Conservation (phyloP, 2,888 invertebrate species). For the Resseliella maxima region DNA sequence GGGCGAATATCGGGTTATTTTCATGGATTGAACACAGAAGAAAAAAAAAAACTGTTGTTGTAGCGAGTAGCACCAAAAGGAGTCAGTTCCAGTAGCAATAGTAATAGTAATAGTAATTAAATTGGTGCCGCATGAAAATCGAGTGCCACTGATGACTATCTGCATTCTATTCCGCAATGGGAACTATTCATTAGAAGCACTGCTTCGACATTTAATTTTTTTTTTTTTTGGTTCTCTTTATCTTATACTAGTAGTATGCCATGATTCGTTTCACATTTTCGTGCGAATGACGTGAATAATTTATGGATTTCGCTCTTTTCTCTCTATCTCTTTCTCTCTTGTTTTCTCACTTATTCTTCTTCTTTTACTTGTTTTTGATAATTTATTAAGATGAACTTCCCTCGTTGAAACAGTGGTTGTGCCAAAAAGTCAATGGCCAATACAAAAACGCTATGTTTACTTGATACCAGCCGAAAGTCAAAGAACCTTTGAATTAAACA, state of each 20-base stretch:
- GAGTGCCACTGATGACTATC: slow-evolving; percentile 5
- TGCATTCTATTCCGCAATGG: background rate
- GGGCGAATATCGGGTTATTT: too few species aligned
- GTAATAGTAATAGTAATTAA: background rate
- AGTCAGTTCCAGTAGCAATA: background rate
- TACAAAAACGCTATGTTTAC: background rate
- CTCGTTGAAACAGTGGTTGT: background rate
- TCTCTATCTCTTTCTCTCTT: background rate
- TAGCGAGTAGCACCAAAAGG: background rate
- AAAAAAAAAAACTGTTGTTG: background rate
- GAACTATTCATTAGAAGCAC: background rate
- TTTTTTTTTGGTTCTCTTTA: too few species aligned
- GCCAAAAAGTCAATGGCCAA: background rate
- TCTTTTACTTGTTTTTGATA: too few species aligned
- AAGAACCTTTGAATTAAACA: slow-evolving; percentile 35
- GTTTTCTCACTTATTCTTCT: too few species aligned
- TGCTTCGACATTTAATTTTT: background rate
- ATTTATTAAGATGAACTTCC: slow-evolving; percentile 28
- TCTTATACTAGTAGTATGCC: too few species aligned
- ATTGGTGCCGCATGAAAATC: slow-evolving; percentile 20
- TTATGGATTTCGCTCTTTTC: background rate
- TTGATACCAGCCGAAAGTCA: background rate
- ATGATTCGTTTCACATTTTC: slow-evolving; percentile 1
- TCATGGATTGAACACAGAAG: too few species aligned
- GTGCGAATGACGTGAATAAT: slow-evolving; percentile 2